These are phyloP conservation scores for Hartigia nigra DNA, from an alignment of 2,888 invertebrate genomes.

Conservation along the genomic window DNA sequence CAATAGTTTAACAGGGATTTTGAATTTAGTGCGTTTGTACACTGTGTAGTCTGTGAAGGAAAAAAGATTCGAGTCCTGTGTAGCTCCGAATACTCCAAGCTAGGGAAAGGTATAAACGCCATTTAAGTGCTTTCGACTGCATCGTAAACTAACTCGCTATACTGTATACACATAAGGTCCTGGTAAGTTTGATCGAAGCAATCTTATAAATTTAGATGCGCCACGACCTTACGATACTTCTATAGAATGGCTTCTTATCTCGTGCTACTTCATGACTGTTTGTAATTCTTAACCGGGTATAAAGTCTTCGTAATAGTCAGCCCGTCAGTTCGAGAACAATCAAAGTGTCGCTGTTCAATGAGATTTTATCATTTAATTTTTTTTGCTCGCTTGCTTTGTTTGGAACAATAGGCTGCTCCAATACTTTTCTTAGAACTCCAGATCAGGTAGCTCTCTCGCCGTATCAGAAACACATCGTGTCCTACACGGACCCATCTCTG, in stretches of 20 bases:
- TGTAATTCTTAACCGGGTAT: background rate
- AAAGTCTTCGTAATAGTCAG: background rate
- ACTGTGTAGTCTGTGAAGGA: conserved; percentile 4
- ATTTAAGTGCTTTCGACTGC: background rate
- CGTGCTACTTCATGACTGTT: background rate
- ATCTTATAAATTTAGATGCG: background rate
- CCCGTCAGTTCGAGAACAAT: background rate
- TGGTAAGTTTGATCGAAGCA: background rate
- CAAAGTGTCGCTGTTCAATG: background rate
- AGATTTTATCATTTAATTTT: conserved; percentile 1
- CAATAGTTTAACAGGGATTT: conserved; percentile 35
- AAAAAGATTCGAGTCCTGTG: conserved; percentile 9
- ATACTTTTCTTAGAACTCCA: conserved; percentile 21
- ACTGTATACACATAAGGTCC: background rate
- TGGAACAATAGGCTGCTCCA: conserved; percentile 27
- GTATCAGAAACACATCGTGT: conserved; percentile 65
- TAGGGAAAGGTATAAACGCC: conserved; percentile 11
- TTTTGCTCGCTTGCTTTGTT: conserved; percentile 16
- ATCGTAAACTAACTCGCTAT: background rate
- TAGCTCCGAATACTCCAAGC: conserved; percentile 3
- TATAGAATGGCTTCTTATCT: background rate
- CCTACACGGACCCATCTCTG: conserved; percentile 56
- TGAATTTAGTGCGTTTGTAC: conserved; percentile 37
- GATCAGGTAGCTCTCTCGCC: conserved; percentile 48
- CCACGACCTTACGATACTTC: background rate